These are phyloP conservation scores for Gadopsis bispinosus DNA, from an alignment of 2,797 vertebrate genomes.

Conservation along the genomic window DNA sequence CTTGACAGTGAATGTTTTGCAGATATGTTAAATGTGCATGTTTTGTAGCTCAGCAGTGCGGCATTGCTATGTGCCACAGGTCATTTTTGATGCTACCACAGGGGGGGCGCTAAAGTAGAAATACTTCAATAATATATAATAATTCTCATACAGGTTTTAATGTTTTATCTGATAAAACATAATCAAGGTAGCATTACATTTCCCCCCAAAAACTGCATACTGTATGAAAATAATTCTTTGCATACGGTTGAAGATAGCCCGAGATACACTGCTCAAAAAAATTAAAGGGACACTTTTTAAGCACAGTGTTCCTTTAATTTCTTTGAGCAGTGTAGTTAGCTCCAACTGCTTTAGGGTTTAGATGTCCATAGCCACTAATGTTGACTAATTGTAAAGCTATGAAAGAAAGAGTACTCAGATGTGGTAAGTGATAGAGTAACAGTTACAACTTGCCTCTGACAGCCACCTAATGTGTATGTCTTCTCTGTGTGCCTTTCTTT, in stretches of 20 bases:
- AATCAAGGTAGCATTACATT: background rate
- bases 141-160: background rate
- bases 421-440: background rate
- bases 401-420: conserved; percentile 7
- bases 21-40: background rate
- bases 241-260: background rate
- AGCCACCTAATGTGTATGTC: background rate
- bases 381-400: conserved; percentile 11
- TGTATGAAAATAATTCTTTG: conserved; percentile 2
- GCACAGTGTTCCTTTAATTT: too few species aligned
- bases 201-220: background rate
- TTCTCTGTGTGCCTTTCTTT: background rate
- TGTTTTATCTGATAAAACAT: background rate
- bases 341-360: background rate
- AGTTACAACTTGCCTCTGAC: background rate
- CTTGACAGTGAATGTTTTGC: background rate
- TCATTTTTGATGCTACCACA: background rate
- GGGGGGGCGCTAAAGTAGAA: background rate
- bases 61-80: background rate
- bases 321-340: background rate
- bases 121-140: too few species aligned
- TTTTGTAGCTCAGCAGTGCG: background rate
- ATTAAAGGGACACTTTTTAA: too few species aligned
- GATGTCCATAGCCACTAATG: conserved; percentile 20
- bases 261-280: too few species aligned